Base-by-base conservation (phyloP, 2,113 vertebrate species). In the Motacilla alba region DNA sequence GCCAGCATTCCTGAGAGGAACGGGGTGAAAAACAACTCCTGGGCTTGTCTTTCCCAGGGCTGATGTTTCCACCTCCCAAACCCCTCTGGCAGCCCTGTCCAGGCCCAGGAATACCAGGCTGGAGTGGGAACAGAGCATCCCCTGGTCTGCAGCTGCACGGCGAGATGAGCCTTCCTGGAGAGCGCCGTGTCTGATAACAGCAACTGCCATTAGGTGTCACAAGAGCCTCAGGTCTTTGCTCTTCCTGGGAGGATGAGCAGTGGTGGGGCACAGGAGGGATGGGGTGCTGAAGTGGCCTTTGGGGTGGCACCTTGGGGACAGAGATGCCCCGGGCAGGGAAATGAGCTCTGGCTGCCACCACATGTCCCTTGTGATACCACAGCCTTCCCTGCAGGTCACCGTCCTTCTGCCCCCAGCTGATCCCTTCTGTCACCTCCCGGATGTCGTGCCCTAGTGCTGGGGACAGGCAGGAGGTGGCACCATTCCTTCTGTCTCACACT, bases 201-300 rank as follows among this genome's bases (percentile, higher is more conserved):
- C 16, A 23, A 2, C 94, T 91, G 81, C 94, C 94, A 80, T 95
- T 90, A 93, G 94, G 94, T 96, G 95, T 97, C 94, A 95, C 84
- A 91, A 91, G 74, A 93, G 74, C 89, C 53, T 94, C 87, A 19
- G 95, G 74, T 27, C 93, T 91, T 22, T 94, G 91, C 77, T 53
- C 41, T 20, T 31, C 23, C 67, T 10, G n/a, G 50, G 35, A 44
- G 46, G 83, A 33, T 2, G 33, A 55, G 70, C 13, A 7, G 27
- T 1, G 16, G 4, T 5, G 0, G 28, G 59, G 60, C 30, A 49
- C 23, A 11, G 49, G 17, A 52, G 18, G 37, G 15, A 8, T 4
- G 24, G 18, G 55, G 13, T 4, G n/a, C 19, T 18, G 55, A 52
- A 18, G 37, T n/a, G 64, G 24, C n/a, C 15, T 22, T 64, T 59